Percentiles rank a stretch among this genome's conserved stretches.
Evolutionary conservation across 1,140 invertebrate genomes (phyloP).

Genomic region (Trachelipus rathkii): DNA sequence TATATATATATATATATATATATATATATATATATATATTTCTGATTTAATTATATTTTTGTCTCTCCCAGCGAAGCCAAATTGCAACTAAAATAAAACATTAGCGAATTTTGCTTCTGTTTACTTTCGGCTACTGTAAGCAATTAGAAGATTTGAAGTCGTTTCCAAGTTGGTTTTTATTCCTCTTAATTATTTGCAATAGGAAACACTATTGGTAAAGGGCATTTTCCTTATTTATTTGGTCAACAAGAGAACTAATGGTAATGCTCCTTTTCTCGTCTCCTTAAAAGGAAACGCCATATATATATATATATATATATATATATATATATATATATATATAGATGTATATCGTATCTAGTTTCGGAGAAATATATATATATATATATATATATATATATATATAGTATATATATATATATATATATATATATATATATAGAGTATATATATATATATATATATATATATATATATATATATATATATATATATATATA

Average conservation of each 20-base stretch:
- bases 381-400: constrained; percentile 10
- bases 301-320: no score
- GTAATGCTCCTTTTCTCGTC: not conserved
- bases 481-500: not conserved
- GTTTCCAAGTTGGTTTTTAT: constrained; percentile 1
- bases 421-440: no score
- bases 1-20: not conserved
- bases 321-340: no score
- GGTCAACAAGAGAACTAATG: not conserved
- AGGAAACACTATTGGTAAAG: constrained; percentile 1
- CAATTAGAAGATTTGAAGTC: not conserved
- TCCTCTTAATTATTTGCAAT: constrained; percentile 4
- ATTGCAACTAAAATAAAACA: constrained; percentile 8
- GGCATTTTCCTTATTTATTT: constrained; percentile 5
- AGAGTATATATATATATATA: no score
- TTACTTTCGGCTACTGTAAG: constrained; percentile 7
- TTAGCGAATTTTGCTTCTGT: not conserved
- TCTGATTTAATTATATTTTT: not conserved
- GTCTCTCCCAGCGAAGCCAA: not conserved
- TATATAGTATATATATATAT: not conserved
- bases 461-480: no score
- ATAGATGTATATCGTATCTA: no score
- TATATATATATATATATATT: constrained; percentile 10
- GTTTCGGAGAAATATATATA: no score
- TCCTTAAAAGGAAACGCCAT: no score